Conservation (phyloP, 2,797 vertebrate genomes). For the Sarcophilus harrisii region DNA sequence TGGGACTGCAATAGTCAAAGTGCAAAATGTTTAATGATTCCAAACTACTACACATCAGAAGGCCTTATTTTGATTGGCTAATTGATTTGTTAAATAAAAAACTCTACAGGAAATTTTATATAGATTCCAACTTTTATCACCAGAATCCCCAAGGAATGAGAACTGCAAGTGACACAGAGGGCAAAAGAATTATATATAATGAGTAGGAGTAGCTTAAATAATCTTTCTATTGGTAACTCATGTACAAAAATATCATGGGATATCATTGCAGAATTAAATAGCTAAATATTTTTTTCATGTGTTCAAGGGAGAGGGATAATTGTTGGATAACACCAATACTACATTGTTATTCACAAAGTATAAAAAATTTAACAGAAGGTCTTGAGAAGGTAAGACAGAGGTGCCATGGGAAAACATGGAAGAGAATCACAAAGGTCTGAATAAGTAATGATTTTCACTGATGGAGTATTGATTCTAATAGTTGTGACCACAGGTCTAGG, state of each 20-base stretch:
- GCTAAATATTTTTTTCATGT: neutral
- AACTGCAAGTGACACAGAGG: accelerated
- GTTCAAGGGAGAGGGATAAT: neutral
- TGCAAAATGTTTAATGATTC: neutral
- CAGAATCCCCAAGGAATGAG: neutral
- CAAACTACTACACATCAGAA: neutral
- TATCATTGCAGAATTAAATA: neutral
- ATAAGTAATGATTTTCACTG: neutral
- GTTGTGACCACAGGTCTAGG: neutral
- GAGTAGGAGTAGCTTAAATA: neutral
- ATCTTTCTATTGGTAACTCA: neutral
- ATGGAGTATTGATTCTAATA: neutral
- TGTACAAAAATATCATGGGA: neutral
- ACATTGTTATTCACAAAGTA: neutral
- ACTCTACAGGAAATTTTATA: neutral
- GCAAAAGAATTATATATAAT: neutral
- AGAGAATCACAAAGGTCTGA: neutral
- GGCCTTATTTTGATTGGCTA: neutral
- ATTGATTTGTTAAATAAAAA: neutral
- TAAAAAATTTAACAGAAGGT: neutral
- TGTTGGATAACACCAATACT: neutral
- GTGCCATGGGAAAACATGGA: neutral
- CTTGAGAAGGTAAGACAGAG: neutral
- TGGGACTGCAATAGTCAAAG: neutral
- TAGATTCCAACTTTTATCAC: neutral